Evolutionary conservation across 2,888 invertebrate species (phyloP).

Genomic region (Lasioglossum lativentre): DNA sequence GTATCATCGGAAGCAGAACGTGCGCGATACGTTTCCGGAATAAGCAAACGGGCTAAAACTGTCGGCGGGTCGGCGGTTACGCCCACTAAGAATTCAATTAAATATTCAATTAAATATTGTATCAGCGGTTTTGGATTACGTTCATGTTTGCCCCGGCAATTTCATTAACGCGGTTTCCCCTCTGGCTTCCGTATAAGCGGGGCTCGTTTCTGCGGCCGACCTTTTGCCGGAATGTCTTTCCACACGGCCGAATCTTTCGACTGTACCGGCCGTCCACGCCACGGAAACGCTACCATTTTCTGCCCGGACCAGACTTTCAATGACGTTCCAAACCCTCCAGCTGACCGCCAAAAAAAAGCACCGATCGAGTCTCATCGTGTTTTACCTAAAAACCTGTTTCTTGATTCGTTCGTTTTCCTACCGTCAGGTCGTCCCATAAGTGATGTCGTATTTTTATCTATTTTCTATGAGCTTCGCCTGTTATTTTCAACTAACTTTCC

Average conservation of each 20-base stretch:
- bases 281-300: conserved; percentile 10
- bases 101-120: conserved; percentile 81
- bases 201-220: conserved; percentile 53
- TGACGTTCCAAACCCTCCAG: not conserved
- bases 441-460: not conserved
- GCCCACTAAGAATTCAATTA: conserved; percentile 78
- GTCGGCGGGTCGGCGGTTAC: conserved; percentile 45
- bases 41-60: conserved; percentile 43
- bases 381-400: not conserved
- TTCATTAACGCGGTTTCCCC: conserved; percentile 72
- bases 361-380: not conserved
- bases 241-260: conserved; percentile 51
- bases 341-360: not conserved
- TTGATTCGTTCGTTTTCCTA: not conserved
- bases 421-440: not conserved
- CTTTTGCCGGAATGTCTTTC: conserved; percentile 53
- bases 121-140: conserved; percentile 75
- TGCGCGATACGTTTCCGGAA: conserved; percentile 56
- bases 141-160: conserved; percentile 69
- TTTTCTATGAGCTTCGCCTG: too few species aligned
- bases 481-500: not conserved
- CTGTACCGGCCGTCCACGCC: not conserved
- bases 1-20: conserved; percentile 35
- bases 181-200: conserved; percentile 52
- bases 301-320: not conserved